A percentile compares a stretch with the other conserved stretches of the same genome.
Conservation (phyloP, 1,140 invertebrate genomes). For the Eurosta solidaginis region DNA sequence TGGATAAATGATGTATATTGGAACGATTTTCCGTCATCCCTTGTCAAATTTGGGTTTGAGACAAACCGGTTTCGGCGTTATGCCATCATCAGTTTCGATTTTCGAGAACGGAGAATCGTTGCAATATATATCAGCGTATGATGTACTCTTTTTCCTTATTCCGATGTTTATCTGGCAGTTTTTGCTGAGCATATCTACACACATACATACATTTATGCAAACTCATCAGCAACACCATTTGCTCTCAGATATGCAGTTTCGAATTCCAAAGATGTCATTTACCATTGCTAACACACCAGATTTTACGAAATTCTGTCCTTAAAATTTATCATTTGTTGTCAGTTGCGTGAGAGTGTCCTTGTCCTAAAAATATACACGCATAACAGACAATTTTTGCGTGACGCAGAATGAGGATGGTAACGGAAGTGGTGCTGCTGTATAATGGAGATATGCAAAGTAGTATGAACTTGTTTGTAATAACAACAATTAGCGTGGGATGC, state of each 20-base stretch:
- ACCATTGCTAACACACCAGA: background rate
- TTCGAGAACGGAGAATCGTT: no score
- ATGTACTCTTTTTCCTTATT: no score
- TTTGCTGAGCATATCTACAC: background rate
- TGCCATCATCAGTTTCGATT: no score
- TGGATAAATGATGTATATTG: no score
- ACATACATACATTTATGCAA: background rate
- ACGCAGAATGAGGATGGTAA: background rate
- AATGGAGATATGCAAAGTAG: no score
- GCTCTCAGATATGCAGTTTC: background rate
- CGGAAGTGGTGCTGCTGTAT: background rate
- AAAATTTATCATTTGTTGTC: constrained; percentile 13
- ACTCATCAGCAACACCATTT: background rate
- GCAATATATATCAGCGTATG: no score
- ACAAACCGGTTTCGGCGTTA: no score
- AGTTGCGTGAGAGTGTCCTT: background rate
- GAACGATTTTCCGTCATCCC: no score
- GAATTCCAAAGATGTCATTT: background rate
- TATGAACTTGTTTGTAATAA: no score
- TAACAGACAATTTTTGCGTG: background rate
- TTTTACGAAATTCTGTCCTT: background rate
- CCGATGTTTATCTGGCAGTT: no score
- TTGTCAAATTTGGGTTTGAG: no score
- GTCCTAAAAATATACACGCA: background rate
- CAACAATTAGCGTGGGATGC: no score